Evolutionary conservation across 2,113 vertebrate species (phyloP).

Genomic region (Eupsittula cactorum): DNA sequence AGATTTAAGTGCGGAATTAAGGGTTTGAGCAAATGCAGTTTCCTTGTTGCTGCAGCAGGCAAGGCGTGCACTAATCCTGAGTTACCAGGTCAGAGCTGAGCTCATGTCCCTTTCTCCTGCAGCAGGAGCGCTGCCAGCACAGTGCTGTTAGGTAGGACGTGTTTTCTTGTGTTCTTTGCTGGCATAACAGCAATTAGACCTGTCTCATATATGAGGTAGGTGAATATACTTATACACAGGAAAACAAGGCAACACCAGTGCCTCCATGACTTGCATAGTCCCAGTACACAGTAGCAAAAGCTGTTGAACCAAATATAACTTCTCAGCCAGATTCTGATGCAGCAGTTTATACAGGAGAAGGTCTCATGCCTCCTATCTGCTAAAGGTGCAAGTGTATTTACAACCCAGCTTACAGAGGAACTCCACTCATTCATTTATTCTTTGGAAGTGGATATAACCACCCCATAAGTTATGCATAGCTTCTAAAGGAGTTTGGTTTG

Average conservation of each 20-base stretch:
- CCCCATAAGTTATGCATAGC: neutral
- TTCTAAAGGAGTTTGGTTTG: neutral
- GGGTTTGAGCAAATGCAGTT: neutral
- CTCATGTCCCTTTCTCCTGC: neutral
- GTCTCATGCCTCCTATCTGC: neutral
- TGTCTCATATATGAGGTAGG: neutral
- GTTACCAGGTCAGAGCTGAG: neutral
- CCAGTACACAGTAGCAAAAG: neutral
- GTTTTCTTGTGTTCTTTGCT: neutral
- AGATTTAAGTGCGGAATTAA: neutral
- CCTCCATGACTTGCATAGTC: neutral
- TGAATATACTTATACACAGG: neutral
- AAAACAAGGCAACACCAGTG: neutral
- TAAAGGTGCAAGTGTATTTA: neutral
- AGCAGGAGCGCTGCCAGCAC: neutral
- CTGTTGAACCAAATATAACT: neutral
- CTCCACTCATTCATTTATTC: neutral
- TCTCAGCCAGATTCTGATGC: neutral
- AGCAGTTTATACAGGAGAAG: neutral
- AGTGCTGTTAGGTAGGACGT: neutral
- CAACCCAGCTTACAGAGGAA: neutral
- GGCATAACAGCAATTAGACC: neutral
- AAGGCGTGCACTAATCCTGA: neutral
- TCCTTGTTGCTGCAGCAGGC: neutral
- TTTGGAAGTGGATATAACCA: neutral